Base-by-base conservation (phyloP, 2,113 vertebrate genomes). In the Mormoops blainvillei region DNA sequence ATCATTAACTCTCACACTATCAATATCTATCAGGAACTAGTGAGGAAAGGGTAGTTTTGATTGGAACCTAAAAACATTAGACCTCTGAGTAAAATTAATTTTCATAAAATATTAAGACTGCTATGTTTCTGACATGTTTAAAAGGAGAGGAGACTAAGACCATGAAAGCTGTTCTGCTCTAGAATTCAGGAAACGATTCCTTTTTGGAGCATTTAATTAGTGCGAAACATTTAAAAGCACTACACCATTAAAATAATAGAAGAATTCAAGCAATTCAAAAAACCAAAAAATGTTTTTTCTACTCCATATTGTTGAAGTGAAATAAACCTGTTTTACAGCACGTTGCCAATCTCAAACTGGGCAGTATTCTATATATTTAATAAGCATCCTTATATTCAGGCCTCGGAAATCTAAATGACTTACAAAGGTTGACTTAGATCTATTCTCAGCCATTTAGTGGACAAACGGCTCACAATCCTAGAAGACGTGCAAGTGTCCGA, bases 121-220 rank as follows among this genome's bases (percentile, higher is more conserved):
- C 15, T 56, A 1, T 83, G 76, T 88, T 82, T 94, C 8, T 77
- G 31, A 88, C 7, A 67, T 24, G 7, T 43, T 71, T 83, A 36
- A 67, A 80, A 85, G 6, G 8, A 61, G 80, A 85, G 6, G 8
- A 74, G 7, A 4, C 9, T 70, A 58, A 52, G 54, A 33, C 68
- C 84, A 70, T 92, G 24, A 45, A 63, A 94, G 33, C 24, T 63
- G 1, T 74, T 70, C 76, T 93, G 45, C 22, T 36, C 4, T 90
- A 70, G 43, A 31, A 36, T 82, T 33, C 8, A 56, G 28, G 13
- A 67, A 87, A 78, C 11, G 36, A 10, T n/a, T 43, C 4, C 2
- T 22, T 20, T 48, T 92, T 94, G 58, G 48, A 90, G 43, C 18
- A 90, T 67, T 91, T 81, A 74, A 89, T 96, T 93, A 87, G 38